Conservation (phyloP, 2,113 vertebrate genomes). For the Limnothrissa miodon region DNA sequence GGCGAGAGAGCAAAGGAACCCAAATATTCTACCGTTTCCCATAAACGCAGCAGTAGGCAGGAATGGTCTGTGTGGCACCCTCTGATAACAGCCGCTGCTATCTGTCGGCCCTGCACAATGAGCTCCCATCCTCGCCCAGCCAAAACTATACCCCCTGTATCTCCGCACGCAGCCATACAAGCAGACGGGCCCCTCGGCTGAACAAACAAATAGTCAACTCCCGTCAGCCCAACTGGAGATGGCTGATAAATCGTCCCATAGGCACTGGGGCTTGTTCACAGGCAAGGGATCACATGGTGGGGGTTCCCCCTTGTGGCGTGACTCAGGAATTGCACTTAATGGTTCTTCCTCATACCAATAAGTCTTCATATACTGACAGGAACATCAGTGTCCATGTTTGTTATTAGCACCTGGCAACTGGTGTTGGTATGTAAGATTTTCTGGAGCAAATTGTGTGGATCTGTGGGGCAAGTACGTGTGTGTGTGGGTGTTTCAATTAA, state of each 20-base stretch:
- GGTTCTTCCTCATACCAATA: background rate
- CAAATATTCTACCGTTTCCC: slow-evolving; percentile 20
- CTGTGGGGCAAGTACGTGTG: background rate
- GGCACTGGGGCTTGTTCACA: background rate
- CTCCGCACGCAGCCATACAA: background rate
- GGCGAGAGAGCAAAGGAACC: background rate
- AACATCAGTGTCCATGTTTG: background rate
- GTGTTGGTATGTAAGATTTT: background rate
- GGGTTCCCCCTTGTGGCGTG: background rate
- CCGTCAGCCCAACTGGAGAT: background rate
- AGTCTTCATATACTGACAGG: background rate
- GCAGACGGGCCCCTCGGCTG: background rate
- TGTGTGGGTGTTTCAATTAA: background rate
- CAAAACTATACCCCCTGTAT: background rate
- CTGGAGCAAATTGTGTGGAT: background rate
- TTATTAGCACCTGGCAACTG: too few relatives aligned
- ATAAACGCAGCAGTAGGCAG: background rate
- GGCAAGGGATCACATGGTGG: background rate
- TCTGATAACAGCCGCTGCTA: background rate
- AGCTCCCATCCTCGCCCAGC: background rate
- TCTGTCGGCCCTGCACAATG: background rate
- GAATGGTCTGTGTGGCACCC: background rate
- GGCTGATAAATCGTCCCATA: background rate
- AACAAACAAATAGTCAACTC: background rate
- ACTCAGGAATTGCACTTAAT: background rate